Percentiles rank a stretch among this genome's conserved stretches.
phyloP scores from a whole-genome alignment of 2,888 invertebrate genomes.

The Onchidella celtica region DNA sequence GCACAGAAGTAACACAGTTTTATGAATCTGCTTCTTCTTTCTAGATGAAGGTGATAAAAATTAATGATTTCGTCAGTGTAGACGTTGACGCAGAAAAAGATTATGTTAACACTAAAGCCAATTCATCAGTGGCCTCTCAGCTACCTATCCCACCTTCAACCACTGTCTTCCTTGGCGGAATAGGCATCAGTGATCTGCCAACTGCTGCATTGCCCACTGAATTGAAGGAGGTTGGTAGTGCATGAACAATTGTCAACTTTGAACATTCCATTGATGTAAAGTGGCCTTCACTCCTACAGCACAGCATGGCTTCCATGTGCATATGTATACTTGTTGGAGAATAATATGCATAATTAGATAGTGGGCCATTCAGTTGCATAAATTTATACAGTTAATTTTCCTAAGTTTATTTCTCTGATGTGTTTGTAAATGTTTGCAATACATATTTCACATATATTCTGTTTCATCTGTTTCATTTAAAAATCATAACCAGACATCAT shows the following conservation, averaged over 20 bases:
- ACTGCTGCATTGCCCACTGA: constrained; percentile 27
- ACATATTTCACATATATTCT: too few species aligned
- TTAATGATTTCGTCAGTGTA: constrained; percentile 39
- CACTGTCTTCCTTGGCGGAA: constrained; percentile 32
- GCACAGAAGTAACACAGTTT: too few species aligned
- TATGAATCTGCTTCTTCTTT: neutral
- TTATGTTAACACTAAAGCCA: constrained; percentile 19
- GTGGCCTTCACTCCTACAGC: too few species aligned
- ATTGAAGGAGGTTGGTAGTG: too few species aligned
- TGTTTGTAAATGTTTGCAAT: too few species aligned
- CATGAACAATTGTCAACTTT: too few species aligned
- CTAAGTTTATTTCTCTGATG: neutral
- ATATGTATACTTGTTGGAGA: neutral
- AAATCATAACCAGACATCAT: too few species aligned
- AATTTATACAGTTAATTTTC: too few species aligned
- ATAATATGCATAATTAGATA: neutral
- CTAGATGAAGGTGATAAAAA: constrained; percentile 25
- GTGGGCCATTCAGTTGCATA: neutral
- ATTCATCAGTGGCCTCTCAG: neutral
- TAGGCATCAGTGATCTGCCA: constrained; percentile 1
- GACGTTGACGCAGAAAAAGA: constrained; percentile 6
- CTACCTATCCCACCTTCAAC: neutral
- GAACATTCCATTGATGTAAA: too few species aligned
- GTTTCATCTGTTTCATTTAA: too few species aligned
- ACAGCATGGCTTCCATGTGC: too few species aligned